Evolutionary conservation across 2,113 vertebrate species (phyloP), one percentile per base, ranked within the genome.

Genomic region (Callipepla squamata): DNA sequence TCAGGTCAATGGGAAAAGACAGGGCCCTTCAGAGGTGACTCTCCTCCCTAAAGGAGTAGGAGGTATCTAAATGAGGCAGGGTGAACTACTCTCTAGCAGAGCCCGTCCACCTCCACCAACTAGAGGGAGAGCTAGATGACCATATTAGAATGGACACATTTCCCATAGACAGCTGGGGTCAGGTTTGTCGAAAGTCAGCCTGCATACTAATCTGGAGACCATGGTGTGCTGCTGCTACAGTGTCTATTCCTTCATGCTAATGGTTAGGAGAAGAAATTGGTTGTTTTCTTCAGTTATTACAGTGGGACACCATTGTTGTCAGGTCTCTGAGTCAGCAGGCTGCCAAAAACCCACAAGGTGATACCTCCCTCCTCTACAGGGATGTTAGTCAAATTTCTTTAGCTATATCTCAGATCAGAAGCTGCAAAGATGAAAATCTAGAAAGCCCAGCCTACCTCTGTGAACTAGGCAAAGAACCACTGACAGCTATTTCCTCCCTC

Each of bases 161-260:
- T 78, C 30, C 68, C 70, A 44, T 28, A 61, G 34, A 53, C 32
- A 92, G 53, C 68, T 55, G 62, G 28, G 15, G 30, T 66, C 36
- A 67, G 67, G n/a, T 66, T 58, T 73, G 53, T 69, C 20, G 26
- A 89, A 53, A 30, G 50, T 48, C 70, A 81, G 34, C 18, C 2
- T 5, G 16, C 19, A 8, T 0, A 0, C 26, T 69, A 45, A 61
- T 25, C 13, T 28, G 40, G 48, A 90, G 36, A 75, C 9, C 38
- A n/a, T 0, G 1, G 11, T 22, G 20, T 7, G 47, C 14, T 79
- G 21, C 55, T 74, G n/a, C 19, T 59, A 80, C 30, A 53, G 48
- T 66, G 81, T 53, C 32, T 44, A 0, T 28, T 19, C 30, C 42
- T 93, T 45, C 42, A 28, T 34, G 21, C 15, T 69, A 6, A 76